Conservation (phyloP, 1,140 invertebrate genomes). For the Achroia grisella region DNA sequence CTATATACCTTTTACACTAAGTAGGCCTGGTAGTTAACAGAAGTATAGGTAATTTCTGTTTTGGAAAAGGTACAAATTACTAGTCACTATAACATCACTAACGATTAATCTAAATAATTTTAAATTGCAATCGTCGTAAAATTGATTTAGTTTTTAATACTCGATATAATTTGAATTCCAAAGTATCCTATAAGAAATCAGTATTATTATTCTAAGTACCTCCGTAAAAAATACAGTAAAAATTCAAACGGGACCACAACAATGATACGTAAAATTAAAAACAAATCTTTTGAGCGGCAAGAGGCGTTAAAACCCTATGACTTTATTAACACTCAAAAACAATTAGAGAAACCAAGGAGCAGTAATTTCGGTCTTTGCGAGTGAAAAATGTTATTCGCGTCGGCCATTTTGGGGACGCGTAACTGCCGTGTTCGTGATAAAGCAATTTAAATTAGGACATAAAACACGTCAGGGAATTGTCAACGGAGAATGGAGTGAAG, state of each 20-base stretch:
- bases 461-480: slow-evolving; percentile 61
- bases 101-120: too few species aligned
- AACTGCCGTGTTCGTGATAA: slow-evolving; percentile 43
- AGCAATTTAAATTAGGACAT: slow-evolving; percentile 61
- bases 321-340: slow-evolving; percentile 18
- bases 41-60: too few species aligned
- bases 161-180: too few species aligned
- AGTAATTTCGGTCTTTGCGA: slow-evolving; percentile 22
- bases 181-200: too few species aligned
- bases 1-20: too few species aligned
- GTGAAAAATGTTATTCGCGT: slow-evolving; percentile 33
- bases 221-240: too few species aligned
- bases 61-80: too few species aligned
- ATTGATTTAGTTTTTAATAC: too few species aligned
- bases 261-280: slow-evolving; percentile 11
- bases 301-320: slow-evolving; percentile 3
- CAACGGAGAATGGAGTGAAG: slow-evolving; percentile 33
- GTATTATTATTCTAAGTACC: too few species aligned
- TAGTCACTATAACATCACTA: too few species aligned
- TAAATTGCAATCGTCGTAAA: too few species aligned
- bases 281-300: slow-evolving; percentile 1
- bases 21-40: too few species aligned
- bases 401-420: slow-evolving; percentile 22
- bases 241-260: background rate
- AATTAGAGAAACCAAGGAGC: slow-evolving; percentile 25